Evolutionary conservation across 2,888 invertebrate genomes (phyloP).

Genomic region (Monoplex corrugatus): DNA sequence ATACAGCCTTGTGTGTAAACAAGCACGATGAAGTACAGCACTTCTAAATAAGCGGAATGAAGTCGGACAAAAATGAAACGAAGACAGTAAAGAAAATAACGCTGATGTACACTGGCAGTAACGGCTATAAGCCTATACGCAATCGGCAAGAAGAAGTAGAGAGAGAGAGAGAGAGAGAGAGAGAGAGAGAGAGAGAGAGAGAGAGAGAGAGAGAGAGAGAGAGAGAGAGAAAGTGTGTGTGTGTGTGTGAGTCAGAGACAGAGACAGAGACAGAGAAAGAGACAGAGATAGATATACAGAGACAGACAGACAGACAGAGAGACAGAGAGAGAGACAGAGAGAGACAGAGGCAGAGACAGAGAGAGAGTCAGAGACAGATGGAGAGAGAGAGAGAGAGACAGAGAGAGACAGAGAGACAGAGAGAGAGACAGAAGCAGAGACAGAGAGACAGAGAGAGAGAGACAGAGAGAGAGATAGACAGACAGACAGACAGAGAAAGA

Average conservation of each 20-base stretch:
- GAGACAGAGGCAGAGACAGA: neutral
- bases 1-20: too few species aligned
- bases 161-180: neutral
- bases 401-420: neutral
- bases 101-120: too few species aligned
- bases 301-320: neutral
- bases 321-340: neutral
- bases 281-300: neutral
- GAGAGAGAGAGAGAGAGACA: neutral
- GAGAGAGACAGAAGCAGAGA: too few species aligned
- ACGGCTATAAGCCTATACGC: too few species aligned
- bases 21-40: too few species aligned
- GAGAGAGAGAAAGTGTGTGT: neutral
- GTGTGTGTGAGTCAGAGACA: neutral
- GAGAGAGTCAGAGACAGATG: neutral
- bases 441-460: neutral
- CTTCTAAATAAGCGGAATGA: too few species aligned
- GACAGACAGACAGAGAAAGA: neutral
- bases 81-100: too few species aligned
- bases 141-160: neutral
- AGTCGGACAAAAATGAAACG: too few species aligned
- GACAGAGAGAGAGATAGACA: too few species aligned
- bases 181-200: neutral
- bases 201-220: neutral
- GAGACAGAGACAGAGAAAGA: neutral